Evolutionary conservation across 1,140 invertebrate genomes (phyloP).

Genomic region (Magallana gigas): DNA sequence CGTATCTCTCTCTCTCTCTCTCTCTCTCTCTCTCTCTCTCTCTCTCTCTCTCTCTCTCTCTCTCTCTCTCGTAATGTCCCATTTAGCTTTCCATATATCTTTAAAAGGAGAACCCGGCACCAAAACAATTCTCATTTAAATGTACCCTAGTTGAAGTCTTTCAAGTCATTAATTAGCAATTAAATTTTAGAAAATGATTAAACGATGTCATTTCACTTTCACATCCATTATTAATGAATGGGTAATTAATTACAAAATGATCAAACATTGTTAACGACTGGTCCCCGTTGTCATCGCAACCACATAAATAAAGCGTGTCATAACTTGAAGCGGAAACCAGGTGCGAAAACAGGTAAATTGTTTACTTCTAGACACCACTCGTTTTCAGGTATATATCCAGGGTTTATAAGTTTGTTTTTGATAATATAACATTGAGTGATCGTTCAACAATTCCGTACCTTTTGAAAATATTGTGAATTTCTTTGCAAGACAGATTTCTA

Average conservation of each 20-base stretch:
- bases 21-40: too few relatives aligned
- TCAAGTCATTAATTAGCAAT: background rate
- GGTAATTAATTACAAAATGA: background rate
- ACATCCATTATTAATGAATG: background rate
- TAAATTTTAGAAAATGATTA: background rate
- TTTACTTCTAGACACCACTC: background rate
- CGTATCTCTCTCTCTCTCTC: too few relatives aligned
- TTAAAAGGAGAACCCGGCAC: background rate
- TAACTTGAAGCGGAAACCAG: conserved; percentile 11
- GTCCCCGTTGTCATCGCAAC: conserved; percentile 25
- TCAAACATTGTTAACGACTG: background rate
- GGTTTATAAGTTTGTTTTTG: too few relatives aligned
- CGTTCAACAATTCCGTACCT: too few relatives aligned
- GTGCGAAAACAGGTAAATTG: conserved; percentile 18
- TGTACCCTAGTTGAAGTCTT: too few relatives aligned
- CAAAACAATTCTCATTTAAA: too few relatives aligned
- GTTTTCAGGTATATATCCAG: background rate
- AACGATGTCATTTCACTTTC: background rate
- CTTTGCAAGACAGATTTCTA: background rate
- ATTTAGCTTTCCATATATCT: background rate
- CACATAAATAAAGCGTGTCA: conserved; percentile 27
- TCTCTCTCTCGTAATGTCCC: background rate
- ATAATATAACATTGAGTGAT: too few relatives aligned
- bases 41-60: too few relatives aligned
- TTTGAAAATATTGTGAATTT: background rate